A percentile compares a stretch with the other conserved stretches of the same genome.
phyloP scores from a whole-genome alignment of 2,797 vertebrate species.

The Tympanoctomys barrerae region DNA sequence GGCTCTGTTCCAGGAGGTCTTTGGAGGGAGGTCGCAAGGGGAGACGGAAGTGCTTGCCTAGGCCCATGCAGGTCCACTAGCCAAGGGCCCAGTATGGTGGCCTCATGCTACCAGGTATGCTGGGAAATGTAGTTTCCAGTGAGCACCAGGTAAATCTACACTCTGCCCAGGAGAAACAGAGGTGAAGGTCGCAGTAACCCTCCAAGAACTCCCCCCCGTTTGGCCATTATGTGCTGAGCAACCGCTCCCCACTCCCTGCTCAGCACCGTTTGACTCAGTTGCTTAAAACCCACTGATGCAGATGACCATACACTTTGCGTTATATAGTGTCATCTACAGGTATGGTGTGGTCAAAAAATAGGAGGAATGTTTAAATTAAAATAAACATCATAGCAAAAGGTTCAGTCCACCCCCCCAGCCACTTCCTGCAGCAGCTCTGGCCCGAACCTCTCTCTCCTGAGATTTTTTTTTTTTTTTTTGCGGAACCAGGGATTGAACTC shows the following conservation, averaged over 20 bases:
- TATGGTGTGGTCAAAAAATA: neutral
- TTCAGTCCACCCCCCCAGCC: neutral
- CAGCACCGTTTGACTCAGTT: neutral
- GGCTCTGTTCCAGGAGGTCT: neutral
- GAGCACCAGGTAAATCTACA: too few relatives aligned
- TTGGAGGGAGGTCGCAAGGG: neutral
- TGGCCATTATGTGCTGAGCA: neutral
- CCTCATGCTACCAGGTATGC: neutral
- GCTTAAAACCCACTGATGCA: neutral
- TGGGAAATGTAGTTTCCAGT: neutral
- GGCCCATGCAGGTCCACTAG: neutral
- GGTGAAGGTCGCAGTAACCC: neutral
- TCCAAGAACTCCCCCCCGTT: neutral
- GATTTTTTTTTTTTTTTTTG: too few relatives aligned
- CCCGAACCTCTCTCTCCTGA: neutral
- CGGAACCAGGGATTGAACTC: too few relatives aligned
- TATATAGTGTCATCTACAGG: neutral
- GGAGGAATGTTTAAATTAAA: neutral
- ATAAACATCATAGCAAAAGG: neutral
- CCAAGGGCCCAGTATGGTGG: neutral
- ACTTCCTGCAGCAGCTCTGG: neutral
- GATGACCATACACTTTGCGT: neutral
- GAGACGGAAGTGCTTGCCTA: neutral
- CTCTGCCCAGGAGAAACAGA: neutral
- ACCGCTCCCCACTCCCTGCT: neutral